These are phyloP conservation scores for Mixornis gularis DNA, from an alignment of 2,113 vertebrate genomes.

Conservation along the genomic window DNA sequence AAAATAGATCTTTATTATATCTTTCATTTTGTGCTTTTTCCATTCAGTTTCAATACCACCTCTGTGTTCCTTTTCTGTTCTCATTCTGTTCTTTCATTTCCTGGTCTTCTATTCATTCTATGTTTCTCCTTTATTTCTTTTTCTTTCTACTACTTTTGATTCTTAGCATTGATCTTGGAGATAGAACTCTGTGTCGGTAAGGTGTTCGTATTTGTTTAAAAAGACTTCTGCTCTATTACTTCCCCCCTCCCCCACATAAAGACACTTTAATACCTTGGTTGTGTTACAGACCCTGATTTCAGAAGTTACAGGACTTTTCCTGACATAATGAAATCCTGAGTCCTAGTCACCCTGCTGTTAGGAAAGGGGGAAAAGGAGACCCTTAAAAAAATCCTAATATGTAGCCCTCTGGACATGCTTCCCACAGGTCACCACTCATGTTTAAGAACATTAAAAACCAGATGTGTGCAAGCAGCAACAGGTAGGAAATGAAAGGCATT, in stretches of 20 bases:
- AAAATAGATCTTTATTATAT: not conserved
- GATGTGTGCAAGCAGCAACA: not conserved
- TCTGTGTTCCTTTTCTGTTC: not conserved
- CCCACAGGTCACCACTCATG: not conserved
- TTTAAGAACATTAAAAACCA: not conserved
- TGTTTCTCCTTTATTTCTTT: not conserved
- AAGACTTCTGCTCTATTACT: not conserved
- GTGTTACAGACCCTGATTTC: not conserved
- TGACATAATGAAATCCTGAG: not conserved
- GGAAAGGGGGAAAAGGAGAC: not conserved
- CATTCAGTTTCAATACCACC: not conserved
- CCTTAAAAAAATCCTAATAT: not conserved
- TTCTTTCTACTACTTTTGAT: not conserved
- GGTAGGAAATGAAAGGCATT: not conserved
- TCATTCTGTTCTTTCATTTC: not conserved
- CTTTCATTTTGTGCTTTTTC: not conserved
- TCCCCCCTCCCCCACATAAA: not conserved
- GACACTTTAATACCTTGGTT: not conserved
- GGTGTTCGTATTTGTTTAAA: not conserved
- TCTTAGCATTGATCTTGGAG: not conserved
- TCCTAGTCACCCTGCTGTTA: not conserved
- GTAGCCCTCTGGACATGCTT: not conserved
- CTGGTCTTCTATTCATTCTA: not conserved
- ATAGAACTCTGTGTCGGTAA: not conserved
- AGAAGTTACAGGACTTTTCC: not conserved